A percentile compares a stretch with the other conserved stretches of the same genome.
Evolutionary conservation across 2,888 invertebrate genomes (phyloP).

Genomic region (Xanthia icteritia): DNA sequence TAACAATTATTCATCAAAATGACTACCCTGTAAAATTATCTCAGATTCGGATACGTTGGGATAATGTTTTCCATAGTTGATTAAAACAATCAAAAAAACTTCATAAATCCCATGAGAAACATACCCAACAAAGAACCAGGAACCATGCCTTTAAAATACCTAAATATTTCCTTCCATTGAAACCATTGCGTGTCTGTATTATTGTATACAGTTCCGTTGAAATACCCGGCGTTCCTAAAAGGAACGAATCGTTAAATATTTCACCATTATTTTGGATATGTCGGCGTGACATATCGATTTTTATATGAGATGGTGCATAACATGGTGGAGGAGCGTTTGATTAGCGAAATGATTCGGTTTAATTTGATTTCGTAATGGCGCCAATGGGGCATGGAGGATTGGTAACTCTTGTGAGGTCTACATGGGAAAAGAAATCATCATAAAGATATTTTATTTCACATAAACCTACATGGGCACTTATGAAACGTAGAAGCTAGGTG

Average conservation of each 20-base stretch:
- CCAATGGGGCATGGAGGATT: slow-evolving; percentile 31
- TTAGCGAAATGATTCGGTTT: slow-evolving; percentile 60
- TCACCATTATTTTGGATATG: slow-evolving; percentile 43
- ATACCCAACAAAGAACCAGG: slow-evolving; percentile 5
- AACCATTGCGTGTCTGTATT: slow-evolving; percentile 67
- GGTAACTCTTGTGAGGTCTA: not conserved
- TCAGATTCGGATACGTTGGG: not conserved
- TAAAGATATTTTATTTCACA: no score
- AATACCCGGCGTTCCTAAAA: slow-evolving; percentile 77
- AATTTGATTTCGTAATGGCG: slow-evolving; percentile 39
- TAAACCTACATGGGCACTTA: no score
- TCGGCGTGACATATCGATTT: slow-evolving; percentile 80
- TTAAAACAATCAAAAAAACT: not conserved
- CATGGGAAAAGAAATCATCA: slow-evolving; percentile 22
- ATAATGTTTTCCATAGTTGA: not conserved
- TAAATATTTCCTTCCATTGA: slow-evolving; percentile 29
- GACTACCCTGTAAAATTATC: not conserved
- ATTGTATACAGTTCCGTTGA: slow-evolving; percentile 63
- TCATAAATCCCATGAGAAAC: slow-evolving; percentile 27
- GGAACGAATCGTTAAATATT: slow-evolving; percentile 88
- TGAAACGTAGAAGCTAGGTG: no score
- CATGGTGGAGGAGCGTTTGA: slow-evolving; percentile 44
- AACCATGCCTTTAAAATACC: slow-evolving; percentile 37
- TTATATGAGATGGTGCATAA: slow-evolving; percentile 45
- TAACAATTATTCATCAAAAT: not conserved